Conservation (phyloP, 2,888 invertebrate species). For the Dolichopus griseipennis region DNA sequence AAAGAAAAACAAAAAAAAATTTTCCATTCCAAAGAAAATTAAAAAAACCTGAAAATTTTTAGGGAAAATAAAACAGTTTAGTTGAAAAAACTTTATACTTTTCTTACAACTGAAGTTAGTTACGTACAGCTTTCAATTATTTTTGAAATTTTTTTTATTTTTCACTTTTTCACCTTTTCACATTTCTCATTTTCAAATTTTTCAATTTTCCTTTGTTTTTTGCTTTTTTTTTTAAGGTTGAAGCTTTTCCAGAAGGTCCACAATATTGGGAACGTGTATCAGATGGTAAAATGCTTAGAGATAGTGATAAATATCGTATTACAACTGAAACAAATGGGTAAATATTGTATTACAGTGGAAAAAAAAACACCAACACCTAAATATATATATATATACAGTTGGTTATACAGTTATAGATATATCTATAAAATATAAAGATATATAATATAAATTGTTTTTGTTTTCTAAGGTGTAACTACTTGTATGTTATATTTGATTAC, state of each 20-base stretch:
- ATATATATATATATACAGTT: not conserved
- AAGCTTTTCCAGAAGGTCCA: conserved; percentile 79
- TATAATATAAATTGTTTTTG: not conserved
- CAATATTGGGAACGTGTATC: conserved; percentile 71
- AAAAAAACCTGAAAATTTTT: too few relatives aligned
- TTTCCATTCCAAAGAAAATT: too few relatives aligned
- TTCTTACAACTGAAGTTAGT: too few relatives aligned
- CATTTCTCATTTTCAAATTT: too few relatives aligned
- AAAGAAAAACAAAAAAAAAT: too few relatives aligned
- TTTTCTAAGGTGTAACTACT: not conserved
- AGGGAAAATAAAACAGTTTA: too few relatives aligned
- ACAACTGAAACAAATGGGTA: conserved; percentile 48
- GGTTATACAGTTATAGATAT: not conserved
- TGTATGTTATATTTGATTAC: not conserved
- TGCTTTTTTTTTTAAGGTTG: conserved; percentile 47
- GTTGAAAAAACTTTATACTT: too few relatives aligned
- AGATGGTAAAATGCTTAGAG: conserved; percentile 65
- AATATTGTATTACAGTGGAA: too few relatives aligned
- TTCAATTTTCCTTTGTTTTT: not conserved
- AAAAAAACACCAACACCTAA: conserved; percentile 15
- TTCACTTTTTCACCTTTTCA: too few relatives aligned
- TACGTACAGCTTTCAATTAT: too few relatives aligned
- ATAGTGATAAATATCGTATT: conserved; percentile 54
- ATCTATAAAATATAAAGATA: too few relatives aligned
- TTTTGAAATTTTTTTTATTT: too few relatives aligned